These are phyloP conservation scores for Harlomillsia oculata DNA, from an alignment of 1,140 invertebrate species.

Conservation along the genomic window DNA sequence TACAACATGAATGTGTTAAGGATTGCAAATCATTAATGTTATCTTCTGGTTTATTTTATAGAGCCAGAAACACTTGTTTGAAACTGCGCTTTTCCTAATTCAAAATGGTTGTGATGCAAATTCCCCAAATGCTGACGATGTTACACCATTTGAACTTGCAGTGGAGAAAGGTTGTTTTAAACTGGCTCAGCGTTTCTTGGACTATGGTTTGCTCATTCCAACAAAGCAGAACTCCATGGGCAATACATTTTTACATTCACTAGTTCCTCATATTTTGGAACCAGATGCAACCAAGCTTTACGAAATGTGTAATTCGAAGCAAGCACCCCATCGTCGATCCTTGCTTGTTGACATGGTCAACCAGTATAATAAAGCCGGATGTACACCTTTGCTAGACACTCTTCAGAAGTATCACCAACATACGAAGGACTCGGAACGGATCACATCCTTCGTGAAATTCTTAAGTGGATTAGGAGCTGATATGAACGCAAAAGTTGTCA, in stretches of 20 bases:
- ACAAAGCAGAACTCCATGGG: not conserved
- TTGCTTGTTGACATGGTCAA: slow-evolving; percentile 12
- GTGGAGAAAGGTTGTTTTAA: not conserved
- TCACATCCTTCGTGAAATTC: not conserved
- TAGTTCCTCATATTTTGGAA: not conserved
- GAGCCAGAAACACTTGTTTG: not conserved
- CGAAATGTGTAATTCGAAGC: not conserved
- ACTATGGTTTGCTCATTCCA: not conserved
- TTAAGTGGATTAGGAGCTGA: slow-evolving; percentile 12
- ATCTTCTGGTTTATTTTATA: not conserved
- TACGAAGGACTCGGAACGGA: not conserved
- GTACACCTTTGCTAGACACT: slow-evolving; percentile 16
- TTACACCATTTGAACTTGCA: slow-evolving; percentile 11
- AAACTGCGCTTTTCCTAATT: slow-evolving; percentile 5
- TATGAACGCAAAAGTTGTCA: slow-evolving; percentile 12
- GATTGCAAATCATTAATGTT: too few relatives aligned
- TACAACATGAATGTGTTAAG: too few relatives aligned
- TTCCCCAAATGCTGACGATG: slow-evolving; percentile 1
- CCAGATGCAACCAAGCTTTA: not conserved
- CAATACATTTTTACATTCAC: slow-evolving; percentile 10
- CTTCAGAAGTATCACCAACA: not conserved
- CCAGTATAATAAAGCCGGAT: slow-evolving; percentile 7
- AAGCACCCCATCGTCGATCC: not conserved
- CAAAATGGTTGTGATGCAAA: slow-evolving; percentile 2
- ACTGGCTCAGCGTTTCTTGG: slow-evolving; percentile 6